phyloP scores from a whole-genome alignment of 2,113 vertebrate species.

The Arothron firmamentum region DNA sequence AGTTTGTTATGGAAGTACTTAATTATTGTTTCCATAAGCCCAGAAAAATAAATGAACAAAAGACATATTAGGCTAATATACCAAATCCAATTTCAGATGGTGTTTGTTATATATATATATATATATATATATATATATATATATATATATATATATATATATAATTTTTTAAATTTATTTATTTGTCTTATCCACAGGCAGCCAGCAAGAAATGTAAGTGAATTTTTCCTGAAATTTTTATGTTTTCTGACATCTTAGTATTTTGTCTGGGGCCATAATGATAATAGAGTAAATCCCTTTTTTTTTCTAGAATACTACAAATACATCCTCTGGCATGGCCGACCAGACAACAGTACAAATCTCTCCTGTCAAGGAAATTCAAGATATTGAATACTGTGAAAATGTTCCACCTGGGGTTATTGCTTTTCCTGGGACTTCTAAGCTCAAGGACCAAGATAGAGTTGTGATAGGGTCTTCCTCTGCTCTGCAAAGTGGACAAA shows the following conservation, averaged over 20 bases:
- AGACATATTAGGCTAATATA: no score
- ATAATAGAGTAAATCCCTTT: neutral
- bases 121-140: no score
- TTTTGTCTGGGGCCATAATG: neutral
- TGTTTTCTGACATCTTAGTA: neutral
- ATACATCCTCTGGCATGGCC: slow-evolving; percentile 20
- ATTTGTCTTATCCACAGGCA: slow-evolving; percentile 10
- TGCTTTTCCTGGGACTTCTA: neutral
- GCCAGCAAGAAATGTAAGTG: neutral
- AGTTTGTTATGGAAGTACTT: no score
- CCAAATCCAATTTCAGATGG: no score
- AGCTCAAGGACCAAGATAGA: slow-evolving; percentile 8
- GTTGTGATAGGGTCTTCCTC: neutral
- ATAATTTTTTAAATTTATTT: neutral
- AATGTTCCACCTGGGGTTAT: slow-evolving; percentile 27
- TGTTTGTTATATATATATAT: neutral
- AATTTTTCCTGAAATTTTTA: neutral
- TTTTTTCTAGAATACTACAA: neutral
- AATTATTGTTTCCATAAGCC: no score
- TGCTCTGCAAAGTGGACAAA: slow-evolving; percentile 1
- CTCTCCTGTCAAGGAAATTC: slow-evolving; percentile 10
- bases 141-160: neutral
- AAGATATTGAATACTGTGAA: slow-evolving; percentile 22
- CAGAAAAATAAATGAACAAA: no score
- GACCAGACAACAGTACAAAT: slow-evolving; percentile 1